These are phyloP conservation scores for Perccottus glenii DNA, from an alignment of 2,113 vertebrate genomes.

Conservation along the genomic window DNA sequence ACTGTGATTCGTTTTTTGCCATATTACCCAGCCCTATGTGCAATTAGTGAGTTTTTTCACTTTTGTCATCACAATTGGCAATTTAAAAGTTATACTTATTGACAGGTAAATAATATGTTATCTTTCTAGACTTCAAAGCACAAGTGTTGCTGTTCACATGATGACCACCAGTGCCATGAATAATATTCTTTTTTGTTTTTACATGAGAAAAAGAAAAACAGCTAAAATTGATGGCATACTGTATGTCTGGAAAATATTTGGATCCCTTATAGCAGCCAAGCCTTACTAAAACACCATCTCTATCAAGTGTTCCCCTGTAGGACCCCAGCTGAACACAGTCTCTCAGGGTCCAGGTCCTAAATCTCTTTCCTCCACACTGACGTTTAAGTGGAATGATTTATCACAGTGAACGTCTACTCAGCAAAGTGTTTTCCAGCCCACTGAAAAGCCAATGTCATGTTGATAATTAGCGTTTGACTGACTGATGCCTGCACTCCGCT, in stretches of 20 bases:
- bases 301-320: conserved; percentile 10
- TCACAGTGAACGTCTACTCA: conserved; percentile 43
- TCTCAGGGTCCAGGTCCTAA: conserved; percentile 32
- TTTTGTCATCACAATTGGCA: too few relatives aligned
- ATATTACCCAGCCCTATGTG: too few relatives aligned
- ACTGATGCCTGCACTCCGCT: conserved; percentile 45
- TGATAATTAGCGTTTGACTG: conserved; percentile 63
- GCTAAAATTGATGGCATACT: conserved; percentile 24
- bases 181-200: neutral
- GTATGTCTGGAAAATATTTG: conserved; percentile 37
- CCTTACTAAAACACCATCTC: conserved; percentile 19
- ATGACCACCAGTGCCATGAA: too few relatives aligned
- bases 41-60: too few relatives aligned
- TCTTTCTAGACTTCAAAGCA: too few relatives aligned
- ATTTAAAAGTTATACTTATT: too few relatives aligned
- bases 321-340: conserved; percentile 26
- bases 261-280: conserved; percentile 9
- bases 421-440: conserved; percentile 55
- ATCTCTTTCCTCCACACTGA: conserved; percentile 41
- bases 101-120: too few relatives aligned
- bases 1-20: too few relatives aligned
- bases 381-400: conserved; percentile 53
- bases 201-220: neutral
- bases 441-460: conserved; percentile 63
- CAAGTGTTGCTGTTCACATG: too few relatives aligned